Evolutionary conservation across 2,888 invertebrate species (phyloP).

Genomic region (Erpobdella octoculata): DNA sequence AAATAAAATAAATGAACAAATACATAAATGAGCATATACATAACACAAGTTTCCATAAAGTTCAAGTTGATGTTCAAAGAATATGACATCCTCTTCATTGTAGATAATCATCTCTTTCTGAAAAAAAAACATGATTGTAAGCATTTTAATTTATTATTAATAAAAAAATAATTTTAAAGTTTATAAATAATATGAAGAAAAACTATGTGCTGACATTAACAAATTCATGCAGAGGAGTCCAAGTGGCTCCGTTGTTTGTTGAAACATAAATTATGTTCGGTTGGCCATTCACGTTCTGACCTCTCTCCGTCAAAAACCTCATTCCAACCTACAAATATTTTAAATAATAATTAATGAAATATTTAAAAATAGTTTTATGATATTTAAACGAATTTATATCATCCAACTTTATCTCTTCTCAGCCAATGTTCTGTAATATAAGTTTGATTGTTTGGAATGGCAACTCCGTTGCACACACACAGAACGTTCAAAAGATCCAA

Average conservation of each 20-base stretch:
- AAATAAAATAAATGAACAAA: not conserved
- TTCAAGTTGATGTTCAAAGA: slow-evolving; percentile 50
- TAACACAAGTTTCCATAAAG: slow-evolving; percentile 49
- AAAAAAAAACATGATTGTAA: not conserved
- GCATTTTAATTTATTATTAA: too few relatives aligned
- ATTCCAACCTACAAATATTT: slow-evolving; percentile 45
- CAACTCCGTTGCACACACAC: slow-evolving; percentile 51
- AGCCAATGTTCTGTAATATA: slow-evolving; percentile 51
- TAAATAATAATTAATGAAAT: not conserved
- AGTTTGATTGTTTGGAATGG: slow-evolving; percentile 51
- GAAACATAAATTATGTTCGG: slow-evolving; percentile 51
- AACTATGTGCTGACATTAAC: slow-evolving; percentile 42
- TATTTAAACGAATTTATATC: not conserved
- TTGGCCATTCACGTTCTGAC: slow-evolving; percentile 49
- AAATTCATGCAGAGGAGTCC: slow-evolving; percentile 50
- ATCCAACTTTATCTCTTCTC: slow-evolving; percentile 44
- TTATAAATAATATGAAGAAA: too few relatives aligned
- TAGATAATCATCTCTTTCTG: slow-evolving; percentile 35
- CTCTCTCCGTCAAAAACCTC: slow-evolving; percentile 47
- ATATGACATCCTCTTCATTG: slow-evolving; percentile 47
- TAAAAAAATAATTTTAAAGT: too few relatives aligned
- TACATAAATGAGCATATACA: slow-evolving; percentile 37
- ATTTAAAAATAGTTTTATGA: not conserved
- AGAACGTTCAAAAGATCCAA: slow-evolving; percentile 49
- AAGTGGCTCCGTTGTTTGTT: slow-evolving; percentile 44